phyloP scores from a whole-genome alignment of 2,797 vertebrate species.

The Acrossocheilus fasciatus region DNA sequence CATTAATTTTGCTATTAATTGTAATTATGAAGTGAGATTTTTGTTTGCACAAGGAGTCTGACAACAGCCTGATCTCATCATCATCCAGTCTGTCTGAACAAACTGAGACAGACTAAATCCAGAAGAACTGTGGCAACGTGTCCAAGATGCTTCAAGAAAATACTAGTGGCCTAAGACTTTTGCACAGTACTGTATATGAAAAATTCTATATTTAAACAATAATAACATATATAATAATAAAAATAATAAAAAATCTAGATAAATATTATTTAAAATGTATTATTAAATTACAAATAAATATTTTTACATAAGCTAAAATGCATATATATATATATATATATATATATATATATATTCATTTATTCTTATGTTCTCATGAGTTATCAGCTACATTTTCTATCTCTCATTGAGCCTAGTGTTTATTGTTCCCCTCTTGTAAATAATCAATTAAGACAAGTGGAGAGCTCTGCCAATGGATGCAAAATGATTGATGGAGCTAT shows the following conservation, averaged over 20 bases:
- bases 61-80: too few species aligned
- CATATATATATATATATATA: not conserved
- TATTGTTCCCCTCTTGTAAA: conserved; percentile 22
- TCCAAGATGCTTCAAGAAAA: too few species aligned
- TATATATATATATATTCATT: not conserved
- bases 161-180: too few species aligned
- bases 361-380: not conserved
- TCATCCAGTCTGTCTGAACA: too few species aligned
- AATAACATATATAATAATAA: not conserved
- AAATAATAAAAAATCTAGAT: not conserved
- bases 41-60: too few species aligned
- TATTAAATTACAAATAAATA: not conserved
- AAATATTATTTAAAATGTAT: not conserved
- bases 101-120: too few species aligned
- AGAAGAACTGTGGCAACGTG: too few species aligned
- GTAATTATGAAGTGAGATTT: too few species aligned
- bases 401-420: conserved; percentile 19
- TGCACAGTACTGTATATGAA: not conserved
- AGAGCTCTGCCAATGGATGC: conserved; percentile 34
- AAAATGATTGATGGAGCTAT: conserved; percentile 45
- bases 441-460: conserved; percentile 56
- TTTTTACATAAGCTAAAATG: not conserved
- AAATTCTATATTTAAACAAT: not conserved
- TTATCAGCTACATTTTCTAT: not conserved
- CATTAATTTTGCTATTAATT: too few species aligned